Evolutionary conservation across 2,113 vertebrate species (phyloP).

Genomic region (Pseudorhombus dupliciocellatus): DNA sequence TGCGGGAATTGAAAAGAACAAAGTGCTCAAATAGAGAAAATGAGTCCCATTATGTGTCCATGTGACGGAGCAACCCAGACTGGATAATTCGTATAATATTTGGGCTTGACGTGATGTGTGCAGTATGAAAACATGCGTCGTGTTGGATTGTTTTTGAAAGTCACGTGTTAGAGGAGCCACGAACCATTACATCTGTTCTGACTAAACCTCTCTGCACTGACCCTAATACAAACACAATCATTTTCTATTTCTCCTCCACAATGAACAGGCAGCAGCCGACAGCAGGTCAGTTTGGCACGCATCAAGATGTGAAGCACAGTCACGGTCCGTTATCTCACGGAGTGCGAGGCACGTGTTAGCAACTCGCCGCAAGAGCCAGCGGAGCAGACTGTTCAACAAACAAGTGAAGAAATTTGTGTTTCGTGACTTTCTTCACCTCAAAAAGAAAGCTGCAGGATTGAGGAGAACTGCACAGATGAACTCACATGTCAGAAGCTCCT

Average conservation of each 20-base stretch:
- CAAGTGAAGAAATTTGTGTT: not conserved
- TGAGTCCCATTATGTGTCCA: constrained; percentile 10
- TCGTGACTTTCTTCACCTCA: too few relatives aligned
- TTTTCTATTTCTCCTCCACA: not conserved
- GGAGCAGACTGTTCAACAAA: constrained; percentile 2
- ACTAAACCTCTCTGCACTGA: too few relatives aligned
- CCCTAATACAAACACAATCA: not conserved
- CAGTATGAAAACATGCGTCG: not conserved
- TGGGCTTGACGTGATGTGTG: not conserved
- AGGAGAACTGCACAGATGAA: too few relatives aligned
- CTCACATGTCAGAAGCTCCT: too few relatives aligned
- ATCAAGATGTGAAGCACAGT: constrained; percentile 16
- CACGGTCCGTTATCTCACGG: constrained; percentile 8
- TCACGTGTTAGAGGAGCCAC: not conserved
- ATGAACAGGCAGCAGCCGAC: constrained; percentile 5
- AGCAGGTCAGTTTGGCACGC: constrained; percentile 12
- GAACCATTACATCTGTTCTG: not conserved
- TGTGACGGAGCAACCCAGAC: constrained; percentile 26
- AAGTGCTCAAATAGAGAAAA: not conserved
- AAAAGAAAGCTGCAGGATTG: not conserved
- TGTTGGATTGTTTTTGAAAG: not conserved
- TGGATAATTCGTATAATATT: not conserved
- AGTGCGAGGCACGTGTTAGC: constrained; percentile 6
- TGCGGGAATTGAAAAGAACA: too few relatives aligned
- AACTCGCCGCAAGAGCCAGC: constrained; percentile 18